These are phyloP conservation scores for Linnaemya vulpina DNA, from an alignment of 2,888 invertebrate genomes.

Conservation along the genomic window DNA sequence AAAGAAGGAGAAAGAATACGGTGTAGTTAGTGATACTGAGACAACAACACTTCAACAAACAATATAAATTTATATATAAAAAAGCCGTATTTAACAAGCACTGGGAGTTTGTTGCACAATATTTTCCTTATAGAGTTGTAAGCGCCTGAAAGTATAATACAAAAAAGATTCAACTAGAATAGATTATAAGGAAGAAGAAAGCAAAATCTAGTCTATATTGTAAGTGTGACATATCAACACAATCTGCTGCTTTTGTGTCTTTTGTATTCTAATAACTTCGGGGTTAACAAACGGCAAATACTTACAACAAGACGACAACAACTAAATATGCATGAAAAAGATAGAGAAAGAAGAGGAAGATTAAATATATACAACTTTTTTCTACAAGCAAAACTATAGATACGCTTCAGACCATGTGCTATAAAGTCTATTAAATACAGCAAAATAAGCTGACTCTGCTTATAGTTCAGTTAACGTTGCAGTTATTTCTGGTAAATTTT, in stretches of 20 bases:
- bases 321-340: neutral
- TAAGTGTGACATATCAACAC: constrained; percentile 68
- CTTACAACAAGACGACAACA: constrained; percentile 29
- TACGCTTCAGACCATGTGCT: neutral
- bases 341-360: neutral
- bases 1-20: neutral
- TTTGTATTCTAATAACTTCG: constrained; percentile 66
- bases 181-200: constrained; percentile 4
- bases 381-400: neutral
- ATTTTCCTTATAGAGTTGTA: constrained; percentile 7
- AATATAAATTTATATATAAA: neutral
- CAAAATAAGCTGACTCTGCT: neutral
- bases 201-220: constrained; percentile 43
- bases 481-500: neutral
- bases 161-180: neutral
- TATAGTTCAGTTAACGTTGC: neutral
- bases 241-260: constrained; percentile 63
- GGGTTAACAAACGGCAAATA: constrained; percentile 68
- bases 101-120: constrained; percentile 1
- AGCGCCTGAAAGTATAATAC: constrained; percentile 10
- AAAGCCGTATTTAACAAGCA: neutral
- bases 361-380: constrained; percentile 42
- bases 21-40: neutral
- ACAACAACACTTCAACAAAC: neutral
- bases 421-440: neutral